Evolutionary conservation across 1,140 invertebrate species (phyloP).

Genomic region (Formica exsecta): DNA sequence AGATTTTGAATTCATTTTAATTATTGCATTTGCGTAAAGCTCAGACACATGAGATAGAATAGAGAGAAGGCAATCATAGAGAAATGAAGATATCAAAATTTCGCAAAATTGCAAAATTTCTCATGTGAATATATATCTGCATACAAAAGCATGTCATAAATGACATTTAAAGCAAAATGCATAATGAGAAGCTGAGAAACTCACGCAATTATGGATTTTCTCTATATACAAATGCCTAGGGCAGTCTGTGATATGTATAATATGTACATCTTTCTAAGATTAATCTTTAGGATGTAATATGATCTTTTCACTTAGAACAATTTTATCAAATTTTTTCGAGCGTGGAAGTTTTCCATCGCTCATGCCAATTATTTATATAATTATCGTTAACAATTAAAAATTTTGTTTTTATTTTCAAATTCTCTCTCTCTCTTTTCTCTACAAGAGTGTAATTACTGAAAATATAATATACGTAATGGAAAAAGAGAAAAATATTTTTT

Average conservation of each 20-base stretch:
- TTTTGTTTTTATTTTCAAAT: neutral
- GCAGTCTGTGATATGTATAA: too few species aligned
- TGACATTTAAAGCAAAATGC: neutral
- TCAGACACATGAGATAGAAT: too few species aligned
- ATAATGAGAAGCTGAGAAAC: neutral
- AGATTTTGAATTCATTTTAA: too few species aligned
- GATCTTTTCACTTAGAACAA: neutral
- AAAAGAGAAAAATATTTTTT: neutral
- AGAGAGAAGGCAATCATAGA: too few species aligned
- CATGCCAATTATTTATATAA: neutral
- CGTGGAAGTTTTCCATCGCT: neutral
- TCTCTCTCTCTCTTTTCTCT: neutral
- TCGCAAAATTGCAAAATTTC: neutral
- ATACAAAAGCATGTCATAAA: neutral
- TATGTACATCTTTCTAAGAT: neutral
- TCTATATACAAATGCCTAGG: neutral
- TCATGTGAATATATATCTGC: neutral
- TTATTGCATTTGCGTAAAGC: too few species aligned
- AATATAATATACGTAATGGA: neutral
- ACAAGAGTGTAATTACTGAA: neutral
- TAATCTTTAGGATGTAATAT: slow-evolving; percentile 1
- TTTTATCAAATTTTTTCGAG: neutral
- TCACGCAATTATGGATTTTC: neutral
- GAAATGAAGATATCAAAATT: neutral
- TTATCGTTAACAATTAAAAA: neutral